Conservation (phyloP, 2,797 vertebrate species). For the Borostomias antarcticus region DNA sequence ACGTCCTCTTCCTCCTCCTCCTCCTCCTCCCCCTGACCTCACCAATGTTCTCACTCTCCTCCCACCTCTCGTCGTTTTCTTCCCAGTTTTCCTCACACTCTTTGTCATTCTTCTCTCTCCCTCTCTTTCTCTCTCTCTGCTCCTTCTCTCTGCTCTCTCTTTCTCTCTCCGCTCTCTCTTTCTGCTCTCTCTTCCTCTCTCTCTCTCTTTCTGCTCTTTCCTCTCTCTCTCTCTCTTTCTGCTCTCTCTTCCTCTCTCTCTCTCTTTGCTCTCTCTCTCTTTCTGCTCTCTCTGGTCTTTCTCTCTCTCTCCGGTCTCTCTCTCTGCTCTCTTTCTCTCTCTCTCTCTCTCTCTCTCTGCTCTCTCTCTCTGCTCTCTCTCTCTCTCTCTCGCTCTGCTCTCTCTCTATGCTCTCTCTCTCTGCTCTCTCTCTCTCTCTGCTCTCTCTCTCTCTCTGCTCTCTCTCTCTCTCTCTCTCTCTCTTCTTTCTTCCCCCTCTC, state of each 20-base stretch:
- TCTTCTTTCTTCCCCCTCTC: neutral
- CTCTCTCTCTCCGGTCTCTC: constrained; percentile 11
- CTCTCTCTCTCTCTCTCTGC: too few relatives aligned
- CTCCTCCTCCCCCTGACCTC: constrained; percentile 4
- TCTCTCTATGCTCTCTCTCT: too few relatives aligned
- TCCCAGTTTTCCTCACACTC: neutral
- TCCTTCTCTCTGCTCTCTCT: neutral
- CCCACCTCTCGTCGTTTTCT: neutral
- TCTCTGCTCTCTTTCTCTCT: too few relatives aligned
- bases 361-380: too few relatives aligned
- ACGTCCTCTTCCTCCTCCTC: constrained; percentile 53
- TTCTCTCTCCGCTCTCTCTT: neutral
- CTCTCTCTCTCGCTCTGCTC: too few relatives aligned
- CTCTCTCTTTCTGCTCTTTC: neutral
- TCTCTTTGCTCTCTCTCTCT: neutral
- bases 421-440: constrained; percentile 8
- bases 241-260: neutral
- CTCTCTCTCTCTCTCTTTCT: constrained; percentile 1
- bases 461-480: neutral
- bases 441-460: constrained; percentile 11
- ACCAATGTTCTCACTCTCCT: neutral
- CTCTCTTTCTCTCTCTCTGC: neutral
- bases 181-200: neutral
- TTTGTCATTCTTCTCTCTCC: neutral
- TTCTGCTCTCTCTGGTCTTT: neutral